Base-by-base conservation (phyloP, 2,797 vertebrate genomes). In the Enteromius afrohamiltoni region DNA sequence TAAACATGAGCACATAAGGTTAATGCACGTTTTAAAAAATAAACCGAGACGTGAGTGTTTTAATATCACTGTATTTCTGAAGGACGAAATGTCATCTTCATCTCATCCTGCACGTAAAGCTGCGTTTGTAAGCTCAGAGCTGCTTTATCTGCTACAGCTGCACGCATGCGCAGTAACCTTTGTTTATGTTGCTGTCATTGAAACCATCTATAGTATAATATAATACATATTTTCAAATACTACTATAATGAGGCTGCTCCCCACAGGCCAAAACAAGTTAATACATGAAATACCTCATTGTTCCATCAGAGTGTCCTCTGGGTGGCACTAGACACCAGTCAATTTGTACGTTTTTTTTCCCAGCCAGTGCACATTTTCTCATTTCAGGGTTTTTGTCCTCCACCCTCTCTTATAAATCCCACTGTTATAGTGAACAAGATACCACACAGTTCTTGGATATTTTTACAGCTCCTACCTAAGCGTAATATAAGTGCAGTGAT, bases 281-380 rank as follows among this genome's bases (percentile, higher is more conserved):
- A n/a, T 34, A 34, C 62, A n/a, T 31, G 7, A 68, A 64, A 42
- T 19, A 16, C 40, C 9, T 4, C 14, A n/a, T 21, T 31, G 34
- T n/a, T 40, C 16, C 19, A 5, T 7, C 42, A 49, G 0, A 31
- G 53, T 65, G 31, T 87, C 92, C 94, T 88, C 87, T 89, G 93
- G 93, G 89, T 91, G 93, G 92, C 91, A 78, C 88, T 92, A 83
- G 83, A 85, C 79, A 89, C 79, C 51, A 80, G 53, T 53, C 40
- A 42, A 26, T 64, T 65, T 26, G 13, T 31, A 71, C 13, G 1
- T 40, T 60, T 81, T 60, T 88, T 47, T 74, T 26, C 53, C 19
- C 55, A 64, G 11, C 16, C 7, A 71, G 45, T 34, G 16, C 42
- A 42, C 45, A 21, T 65, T 75, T 53, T 60, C 51, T 29, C 62